Evolutionary conservation across 1,140 invertebrate genomes (phyloP).

Genomic region (Aphelenchoides fujianensis): DNA sequence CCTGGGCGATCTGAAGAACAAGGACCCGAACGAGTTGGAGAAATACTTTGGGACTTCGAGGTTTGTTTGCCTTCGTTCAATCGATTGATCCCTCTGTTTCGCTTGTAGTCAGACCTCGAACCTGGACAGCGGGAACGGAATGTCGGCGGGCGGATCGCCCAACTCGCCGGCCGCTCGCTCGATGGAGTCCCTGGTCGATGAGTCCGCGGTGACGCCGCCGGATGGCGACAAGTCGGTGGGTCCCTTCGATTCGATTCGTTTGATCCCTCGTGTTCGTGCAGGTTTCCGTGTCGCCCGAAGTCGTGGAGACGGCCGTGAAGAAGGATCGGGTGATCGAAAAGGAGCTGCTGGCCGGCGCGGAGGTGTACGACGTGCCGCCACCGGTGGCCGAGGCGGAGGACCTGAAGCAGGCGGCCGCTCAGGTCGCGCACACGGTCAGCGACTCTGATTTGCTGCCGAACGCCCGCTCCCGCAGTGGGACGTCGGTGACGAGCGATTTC

Average conservation of each 20-base stretch:
- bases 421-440: too few species aligned
- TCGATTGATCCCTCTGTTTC: too few species aligned
- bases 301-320: slow-evolving; percentile 32
- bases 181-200: slow-evolving; percentile 34
- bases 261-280: too few species aligned
- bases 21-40: slow-evolving; percentile 49
- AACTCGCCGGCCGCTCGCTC: slow-evolving; percentile 40
- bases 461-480: slow-evolving; percentile 29
- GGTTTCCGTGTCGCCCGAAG: slow-evolving; percentile 20
- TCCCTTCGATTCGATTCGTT: too few species aligned
- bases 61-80: too few species aligned
- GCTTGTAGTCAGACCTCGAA: slow-evolving; percentile 28
- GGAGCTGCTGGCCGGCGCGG: slow-evolving; percentile 38
- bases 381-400: slow-evolving; percentile 21
- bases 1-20: slow-evolving; percentile 75
- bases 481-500: slow-evolving; percentile 23
- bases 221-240: too few species aligned
- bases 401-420: too few species aligned
- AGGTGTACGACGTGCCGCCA: slow-evolving; percentile 23
- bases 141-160: slow-evolving; percentile 33
- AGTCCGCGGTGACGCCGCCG: too few species aligned
- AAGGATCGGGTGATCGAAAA: slow-evolving; percentile 34
- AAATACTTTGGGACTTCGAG: slow-evolving; percentile 54
- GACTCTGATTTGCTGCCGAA: slow-evolving; percentile 23
- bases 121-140: slow-evolving; percentile 52